Conservation (phyloP, 2,113 vertebrate genomes). For the Camelus bactrianus region DNA sequence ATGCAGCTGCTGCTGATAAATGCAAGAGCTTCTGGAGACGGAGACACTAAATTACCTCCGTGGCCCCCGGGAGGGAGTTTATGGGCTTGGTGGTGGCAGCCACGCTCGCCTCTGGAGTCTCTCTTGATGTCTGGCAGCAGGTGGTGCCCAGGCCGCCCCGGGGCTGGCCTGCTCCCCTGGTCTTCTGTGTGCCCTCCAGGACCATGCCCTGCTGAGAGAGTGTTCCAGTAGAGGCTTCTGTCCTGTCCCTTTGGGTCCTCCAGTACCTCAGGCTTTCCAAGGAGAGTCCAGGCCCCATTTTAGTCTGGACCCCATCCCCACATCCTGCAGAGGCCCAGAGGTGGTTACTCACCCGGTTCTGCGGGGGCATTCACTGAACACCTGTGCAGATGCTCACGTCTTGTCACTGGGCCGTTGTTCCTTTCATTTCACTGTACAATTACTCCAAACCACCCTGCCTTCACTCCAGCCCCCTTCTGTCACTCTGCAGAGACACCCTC, state of each 20-base stretch:
- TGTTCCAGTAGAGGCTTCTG: accelerated
- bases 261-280: neutral
- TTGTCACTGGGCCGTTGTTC: neutral
- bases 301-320: neutral
- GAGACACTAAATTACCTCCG: constrained; percentile 42
- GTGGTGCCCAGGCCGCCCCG: neutral
- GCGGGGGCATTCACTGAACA: neutral
- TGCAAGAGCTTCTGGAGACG: neutral
- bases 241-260: neutral
- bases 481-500: neutral
- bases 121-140: neutral
- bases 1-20: constrained; percentile 45
- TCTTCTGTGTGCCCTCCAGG: neutral
- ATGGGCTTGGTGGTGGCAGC: neutral
- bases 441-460: neutral
- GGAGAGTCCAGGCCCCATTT: neutral
- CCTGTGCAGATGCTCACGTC: accelerated
- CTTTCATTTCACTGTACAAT: neutral
- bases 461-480: neutral
- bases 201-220: neutral
- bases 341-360: accelerated
- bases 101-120: neutral
- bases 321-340: neutral
- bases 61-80: neutral
- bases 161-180: accelerated